These are phyloP conservation scores for Lobophora halterata DNA, from an alignment of 2,888 invertebrate species.

Conservation along the genomic window DNA sequence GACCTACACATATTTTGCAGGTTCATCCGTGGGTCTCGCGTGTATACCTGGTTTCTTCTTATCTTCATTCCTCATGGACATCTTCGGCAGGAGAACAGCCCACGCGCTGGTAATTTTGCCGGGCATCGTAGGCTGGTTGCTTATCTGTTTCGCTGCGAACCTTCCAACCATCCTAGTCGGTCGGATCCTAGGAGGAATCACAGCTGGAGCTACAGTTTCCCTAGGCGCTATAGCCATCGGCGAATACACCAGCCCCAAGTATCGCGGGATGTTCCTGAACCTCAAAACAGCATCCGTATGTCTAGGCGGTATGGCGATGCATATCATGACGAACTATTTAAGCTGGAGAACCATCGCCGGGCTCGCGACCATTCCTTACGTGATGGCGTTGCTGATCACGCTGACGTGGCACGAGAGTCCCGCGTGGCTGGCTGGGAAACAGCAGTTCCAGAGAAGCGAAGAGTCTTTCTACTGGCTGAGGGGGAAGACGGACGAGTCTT, in stretches of 20 bases:
- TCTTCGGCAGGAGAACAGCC: slow-evolving; percentile 36
- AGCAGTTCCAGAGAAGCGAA: slow-evolving; percentile 52
- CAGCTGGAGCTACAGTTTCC: slow-evolving; percentile 65
- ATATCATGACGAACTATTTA: slow-evolving; percentile 39
- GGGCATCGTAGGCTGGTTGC: slow-evolving; percentile 68
- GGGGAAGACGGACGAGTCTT: slow-evolving; percentile 42
- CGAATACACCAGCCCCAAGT: slow-evolving; percentile 48
- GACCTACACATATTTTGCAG: too few species aligned
- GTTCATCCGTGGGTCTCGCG: slow-evolving; percentile 42
- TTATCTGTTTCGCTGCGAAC: slow-evolving; percentile 48
- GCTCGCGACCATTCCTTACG: slow-evolving; percentile 33
- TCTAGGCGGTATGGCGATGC: slow-evolving; percentile 39
- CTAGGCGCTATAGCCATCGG: slow-evolving; percentile 51
- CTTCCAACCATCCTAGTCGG: slow-evolving; percentile 46
- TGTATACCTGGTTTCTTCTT: slow-evolving; percentile 43
- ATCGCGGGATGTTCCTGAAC: slow-evolving; percentile 49
- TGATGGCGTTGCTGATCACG: slow-evolving; percentile 42
- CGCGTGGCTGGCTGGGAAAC: slow-evolving; percentile 72
- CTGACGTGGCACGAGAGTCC: slow-evolving; percentile 80
- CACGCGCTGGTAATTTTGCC: slow-evolving; percentile 59
- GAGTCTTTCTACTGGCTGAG: slow-evolving; percentile 70
- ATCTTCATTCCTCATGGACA: slow-evolving; percentile 44
- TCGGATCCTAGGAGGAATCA: slow-evolving; percentile 52
- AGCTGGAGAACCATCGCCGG: slow-evolving; percentile 44
- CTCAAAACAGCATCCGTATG: slow-evolving; percentile 43